These are phyloP conservation scores for Turritopsis dohrnii DNA, from an alignment of 30 jellyfish, hydroid and myxozoan genomes.

Conservation along the genomic window DNA sequence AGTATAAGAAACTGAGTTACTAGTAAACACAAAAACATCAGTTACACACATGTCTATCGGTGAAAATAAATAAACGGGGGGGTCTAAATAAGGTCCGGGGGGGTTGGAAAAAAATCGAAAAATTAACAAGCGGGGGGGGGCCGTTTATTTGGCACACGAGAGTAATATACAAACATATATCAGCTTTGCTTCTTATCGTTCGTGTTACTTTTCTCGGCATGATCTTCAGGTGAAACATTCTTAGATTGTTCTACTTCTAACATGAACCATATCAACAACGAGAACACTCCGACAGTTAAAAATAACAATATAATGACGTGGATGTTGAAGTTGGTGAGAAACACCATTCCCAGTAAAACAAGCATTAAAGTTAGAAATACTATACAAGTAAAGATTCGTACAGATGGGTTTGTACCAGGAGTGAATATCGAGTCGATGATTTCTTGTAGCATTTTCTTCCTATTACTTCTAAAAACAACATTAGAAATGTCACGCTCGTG, in stretches of 20 bases:
- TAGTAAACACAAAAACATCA: too few relatives aligned
- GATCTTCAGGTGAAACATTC: neutral
- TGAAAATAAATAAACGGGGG: too few relatives aligned
- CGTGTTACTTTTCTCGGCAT: neutral
- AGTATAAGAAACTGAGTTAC: too few relatives aligned
- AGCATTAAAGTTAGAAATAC: constrained; percentile 18
- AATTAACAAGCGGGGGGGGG: too few relatives aligned
- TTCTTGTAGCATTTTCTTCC: constrained; percentile 39
- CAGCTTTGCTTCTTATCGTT: neutral
- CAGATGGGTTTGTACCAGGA: constrained; percentile 35
- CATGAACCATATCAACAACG: constrained; percentile 33
- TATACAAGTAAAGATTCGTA: constrained; percentile 18
- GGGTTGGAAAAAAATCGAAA: too few relatives aligned
- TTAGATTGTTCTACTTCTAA: constrained; percentile 27
- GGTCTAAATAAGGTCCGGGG: too few relatives aligned
- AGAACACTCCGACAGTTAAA: constrained; percentile 31
- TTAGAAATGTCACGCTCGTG: neutral
- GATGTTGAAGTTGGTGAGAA: constrained; percentile 16
- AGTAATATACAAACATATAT: neutral
- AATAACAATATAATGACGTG: constrained; percentile 35
- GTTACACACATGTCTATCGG: too few relatives aligned
- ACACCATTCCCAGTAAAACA: constrained; percentile 17
- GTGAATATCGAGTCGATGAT: constrained; percentile 33
- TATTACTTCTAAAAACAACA: neutral
- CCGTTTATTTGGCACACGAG: too few relatives aligned